Evolutionary conservation across 2,113 vertebrate genomes (phyloP), one percentile per base, ranked within the genome.

Genomic region (Semicossyphus pulcher): DNA sequence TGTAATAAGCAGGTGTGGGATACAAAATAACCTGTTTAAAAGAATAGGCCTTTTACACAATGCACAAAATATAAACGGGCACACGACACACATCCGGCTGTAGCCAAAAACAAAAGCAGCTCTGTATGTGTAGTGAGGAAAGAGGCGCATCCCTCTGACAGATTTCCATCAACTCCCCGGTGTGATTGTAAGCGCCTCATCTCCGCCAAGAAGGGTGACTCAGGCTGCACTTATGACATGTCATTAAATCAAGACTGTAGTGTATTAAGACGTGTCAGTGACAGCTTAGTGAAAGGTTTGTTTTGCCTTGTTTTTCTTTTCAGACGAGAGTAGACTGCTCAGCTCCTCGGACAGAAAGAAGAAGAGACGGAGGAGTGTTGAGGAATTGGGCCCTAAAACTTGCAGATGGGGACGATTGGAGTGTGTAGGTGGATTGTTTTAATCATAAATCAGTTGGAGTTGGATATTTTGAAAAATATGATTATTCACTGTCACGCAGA

Each of bases 231-330:
- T 65, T 62, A 25, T 63, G 77, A 76, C 87, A 70, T 76, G 83
- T 83, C 84, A 83, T 86, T 86, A 87, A 86, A 86, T 86, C 78
- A 83, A 59, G 52, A 26, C 72, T 63, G 76, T 23, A 76, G 83
- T 56, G 48, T 86, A 83, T 87, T 79, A 84, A 73, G 78, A 89
- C 29, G 77, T 86, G 87, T 81, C 64, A 69, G 68, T 87, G 89
- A 90, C 84, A 82, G 79, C 72, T 67, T n/a, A 77, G 71, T 90
- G 78, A 88, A 76, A 86, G 76, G 74, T 89, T 86, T 86, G 81
- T 71, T 83, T 86, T 49, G 80, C 29, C 0, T 31, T 82, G 72
- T 81, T 86, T 79, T 81, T 70, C 79, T 83, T 86, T 58, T 63
- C 41, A 41, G 59, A 29, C 0, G 44, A 37, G 37, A 8, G 61